Conservation (phyloP, 2,113 vertebrate species). For the Callocephalon fimbriatum region DNA sequence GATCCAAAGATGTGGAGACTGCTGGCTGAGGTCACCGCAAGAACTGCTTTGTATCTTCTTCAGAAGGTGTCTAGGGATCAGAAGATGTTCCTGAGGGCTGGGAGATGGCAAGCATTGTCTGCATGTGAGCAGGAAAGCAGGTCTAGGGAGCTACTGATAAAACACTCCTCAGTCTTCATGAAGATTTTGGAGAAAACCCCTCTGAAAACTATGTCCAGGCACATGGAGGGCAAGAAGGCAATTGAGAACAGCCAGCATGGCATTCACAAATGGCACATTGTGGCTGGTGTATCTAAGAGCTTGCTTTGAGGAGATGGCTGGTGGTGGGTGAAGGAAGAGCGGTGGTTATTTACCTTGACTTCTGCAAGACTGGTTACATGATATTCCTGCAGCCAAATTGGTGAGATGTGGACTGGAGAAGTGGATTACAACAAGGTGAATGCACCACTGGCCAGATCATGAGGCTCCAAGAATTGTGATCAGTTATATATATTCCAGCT, state of each 20-base stretch:
- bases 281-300: background rate
- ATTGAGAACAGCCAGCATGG: background rate
- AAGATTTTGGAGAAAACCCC: background rate
- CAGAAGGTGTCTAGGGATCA: background rate
- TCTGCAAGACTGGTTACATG: background rate
- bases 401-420: background rate
- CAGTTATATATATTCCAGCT: rapidly evolving
- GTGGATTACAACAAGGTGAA: background rate
- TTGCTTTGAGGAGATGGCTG: background rate
- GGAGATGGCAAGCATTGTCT: background rate
- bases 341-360: background rate
- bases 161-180: background rate
- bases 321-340: background rate
- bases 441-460: rapidly evolving
- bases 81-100: background rate
- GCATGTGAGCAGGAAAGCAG: background rate
- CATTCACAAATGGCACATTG: background rate
- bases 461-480: background rate
- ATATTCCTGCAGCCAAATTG: background rate
- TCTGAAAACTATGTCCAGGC: background rate
- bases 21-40: background rate
- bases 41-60: background rate
- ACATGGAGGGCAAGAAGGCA: background rate
- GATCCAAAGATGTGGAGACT: background rate
- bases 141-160: background rate